Conservation (phyloP, 2,888 invertebrate genomes). For the Scrobipalpa atriplicella region DNA sequence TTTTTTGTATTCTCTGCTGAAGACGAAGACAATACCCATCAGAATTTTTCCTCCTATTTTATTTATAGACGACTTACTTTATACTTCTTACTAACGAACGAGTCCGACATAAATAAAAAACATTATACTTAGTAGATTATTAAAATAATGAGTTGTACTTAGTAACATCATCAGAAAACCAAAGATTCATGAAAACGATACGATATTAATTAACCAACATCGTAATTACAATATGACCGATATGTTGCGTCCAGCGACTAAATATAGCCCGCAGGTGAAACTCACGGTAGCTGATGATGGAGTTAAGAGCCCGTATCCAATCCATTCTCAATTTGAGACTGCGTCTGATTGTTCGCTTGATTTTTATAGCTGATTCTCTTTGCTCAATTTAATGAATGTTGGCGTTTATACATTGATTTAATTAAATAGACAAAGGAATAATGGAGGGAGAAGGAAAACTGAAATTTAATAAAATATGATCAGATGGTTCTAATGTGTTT, state of each 20-base stretch:
- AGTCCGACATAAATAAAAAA: no score
- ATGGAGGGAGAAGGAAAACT: no score
- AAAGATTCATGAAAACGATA: neutral
- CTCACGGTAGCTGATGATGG: constrained; percentile 58
- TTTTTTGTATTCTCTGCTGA: constrained; percentile 1
- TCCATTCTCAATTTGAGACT: constrained; percentile 1
- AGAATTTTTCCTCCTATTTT: neutral
- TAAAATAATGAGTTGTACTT: no score
- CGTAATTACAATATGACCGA: constrained; percentile 47
- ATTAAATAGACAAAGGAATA: no score
- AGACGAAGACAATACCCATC: neutral
- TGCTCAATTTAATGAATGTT: no score
- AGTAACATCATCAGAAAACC: no score
- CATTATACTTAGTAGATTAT: no score
- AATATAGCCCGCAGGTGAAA: constrained; percentile 74
- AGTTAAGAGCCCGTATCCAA: constrained; percentile 48
- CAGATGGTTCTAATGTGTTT: constrained; percentile 37
- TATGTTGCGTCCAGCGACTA: constrained; percentile 71
- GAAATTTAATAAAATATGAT: constrained; percentile 28
- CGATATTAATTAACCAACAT: neutral
- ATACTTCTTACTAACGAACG: neutral
- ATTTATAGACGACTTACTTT: neutral
- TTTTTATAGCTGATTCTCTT: no score
- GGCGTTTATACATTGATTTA: no score
- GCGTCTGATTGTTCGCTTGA: neutral